Evolutionary conservation across 2,797 vertebrate species (phyloP).

Genomic region (Nothura maculosa): DNA sequence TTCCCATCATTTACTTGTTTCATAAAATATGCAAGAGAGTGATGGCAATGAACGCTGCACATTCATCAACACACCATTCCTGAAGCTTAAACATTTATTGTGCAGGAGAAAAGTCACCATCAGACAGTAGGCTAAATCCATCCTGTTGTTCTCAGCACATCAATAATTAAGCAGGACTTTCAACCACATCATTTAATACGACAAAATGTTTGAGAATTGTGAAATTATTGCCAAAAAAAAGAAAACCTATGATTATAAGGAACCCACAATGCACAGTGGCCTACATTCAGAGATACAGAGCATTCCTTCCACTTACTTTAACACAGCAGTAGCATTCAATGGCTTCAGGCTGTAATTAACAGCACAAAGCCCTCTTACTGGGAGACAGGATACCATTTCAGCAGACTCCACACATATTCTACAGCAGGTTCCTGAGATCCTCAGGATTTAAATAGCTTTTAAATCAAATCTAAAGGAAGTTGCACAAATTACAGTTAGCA

Average conservation of each 20-base stretch:
- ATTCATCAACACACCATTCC: neutral
- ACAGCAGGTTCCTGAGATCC: conserved; percentile 35
- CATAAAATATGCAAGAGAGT: conserved; percentile 65
- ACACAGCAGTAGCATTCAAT: conserved; percentile 60
- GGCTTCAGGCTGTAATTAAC: conserved; percentile 75
- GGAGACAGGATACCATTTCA: conserved; percentile 63
- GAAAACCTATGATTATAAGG: conserved; percentile 47
- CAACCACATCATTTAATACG: conserved; percentile 53
- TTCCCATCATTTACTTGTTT: conserved; percentile 48
- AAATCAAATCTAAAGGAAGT: conserved; percentile 51
- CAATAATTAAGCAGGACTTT: conserved; percentile 74
- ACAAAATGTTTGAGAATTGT: conserved; percentile 59
- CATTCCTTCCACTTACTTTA: conserved; percentile 67
- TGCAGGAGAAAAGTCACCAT: neutral
- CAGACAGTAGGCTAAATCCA: conserved; percentile 34
- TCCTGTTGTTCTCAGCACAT: conserved; percentile 29
- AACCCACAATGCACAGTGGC: conserved; percentile 42
- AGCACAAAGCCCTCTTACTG: conserved; percentile 73
- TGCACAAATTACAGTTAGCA: conserved; percentile 40
- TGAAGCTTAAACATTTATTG: conserved; percentile 25
- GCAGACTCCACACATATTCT: conserved; percentile 56
- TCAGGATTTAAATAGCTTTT: conserved; percentile 57
- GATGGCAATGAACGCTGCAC: conserved; percentile 27
- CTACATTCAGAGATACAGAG: conserved; percentile 25
- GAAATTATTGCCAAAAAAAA: conserved; percentile 37